These are phyloP conservation scores for Steinernema feltiae DNA, from an alignment of 1,140 invertebrate genomes.

Conservation along the genomic window DNA sequence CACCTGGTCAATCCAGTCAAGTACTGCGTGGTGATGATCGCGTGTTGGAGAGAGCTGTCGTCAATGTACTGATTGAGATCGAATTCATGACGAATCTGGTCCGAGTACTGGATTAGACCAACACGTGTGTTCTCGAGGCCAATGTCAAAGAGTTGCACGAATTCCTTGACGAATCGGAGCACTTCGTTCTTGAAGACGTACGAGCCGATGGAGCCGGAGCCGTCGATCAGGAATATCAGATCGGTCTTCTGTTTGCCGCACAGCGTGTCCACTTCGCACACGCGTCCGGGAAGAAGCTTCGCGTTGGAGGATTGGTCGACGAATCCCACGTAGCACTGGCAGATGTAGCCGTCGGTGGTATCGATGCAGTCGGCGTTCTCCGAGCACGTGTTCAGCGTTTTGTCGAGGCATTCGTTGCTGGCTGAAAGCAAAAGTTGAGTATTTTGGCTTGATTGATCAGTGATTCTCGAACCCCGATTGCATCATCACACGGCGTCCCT, in stretches of 20 bases:
- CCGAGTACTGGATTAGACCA: slow-evolving; percentile 56
- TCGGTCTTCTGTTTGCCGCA: slow-evolving; percentile 55
- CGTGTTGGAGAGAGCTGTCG: slow-evolving; percentile 48
- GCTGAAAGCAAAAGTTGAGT: slow-evolving; percentile 37
- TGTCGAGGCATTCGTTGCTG: slow-evolving; percentile 52
- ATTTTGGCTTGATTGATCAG: neutral
- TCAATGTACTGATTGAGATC: slow-evolving; percentile 53
- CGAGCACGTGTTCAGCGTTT: slow-evolving; percentile 55
- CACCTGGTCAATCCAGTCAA: slow-evolving; percentile 52
- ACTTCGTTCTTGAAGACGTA: slow-evolving; percentile 56
- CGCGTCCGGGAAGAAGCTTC: slow-evolving; percentile 54
- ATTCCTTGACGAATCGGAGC: slow-evolving; percentile 53
- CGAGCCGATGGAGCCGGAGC: slow-evolving; percentile 56
- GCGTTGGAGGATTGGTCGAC: slow-evolving; percentile 57
- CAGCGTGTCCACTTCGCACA: slow-evolving; percentile 54
- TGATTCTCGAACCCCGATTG: too few species aligned
- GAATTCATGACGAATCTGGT: slow-evolving; percentile 56
- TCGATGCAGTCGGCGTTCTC: slow-evolving; percentile 60
- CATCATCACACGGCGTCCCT: too few species aligned
- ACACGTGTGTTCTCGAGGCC: slow-evolving; percentile 54
- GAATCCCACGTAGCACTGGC: slow-evolving; percentile 59
- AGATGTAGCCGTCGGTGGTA: slow-evolving; percentile 55
- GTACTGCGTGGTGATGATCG: slow-evolving; percentile 52
- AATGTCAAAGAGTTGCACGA: slow-evolving; percentile 57
- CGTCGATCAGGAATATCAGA: slow-evolving; percentile 55